A percentile compares a stretch with the other conserved stretches of the same genome.
These are phyloP conservation scores for Spilogale gracilis DNA, from an alignment of 2,113 vertebrate genomes.

Conservation along the genomic window DNA sequence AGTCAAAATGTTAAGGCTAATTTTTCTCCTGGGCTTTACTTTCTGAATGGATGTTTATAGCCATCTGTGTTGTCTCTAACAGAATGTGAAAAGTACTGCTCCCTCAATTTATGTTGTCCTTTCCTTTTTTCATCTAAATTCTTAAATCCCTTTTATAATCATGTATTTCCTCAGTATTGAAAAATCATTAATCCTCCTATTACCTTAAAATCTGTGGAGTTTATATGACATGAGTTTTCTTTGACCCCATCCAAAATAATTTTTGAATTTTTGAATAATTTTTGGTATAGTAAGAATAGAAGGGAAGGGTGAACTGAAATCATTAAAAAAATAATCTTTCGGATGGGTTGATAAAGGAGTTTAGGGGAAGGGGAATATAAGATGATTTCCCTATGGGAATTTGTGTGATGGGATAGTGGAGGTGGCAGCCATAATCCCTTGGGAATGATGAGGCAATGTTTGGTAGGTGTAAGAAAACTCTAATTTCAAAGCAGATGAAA, in stretches of 20 bases:
- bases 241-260: neutral
- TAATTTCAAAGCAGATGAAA: neutral
- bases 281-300: neutral
- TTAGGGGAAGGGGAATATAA: neutral
- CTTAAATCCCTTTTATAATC: neutral
- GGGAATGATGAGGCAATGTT: too few relatives aligned
- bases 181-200: neutral
- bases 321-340: neutral
- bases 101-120: neutral
- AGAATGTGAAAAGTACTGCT: neutral
- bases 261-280: neutral
- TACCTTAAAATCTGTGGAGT: neutral
- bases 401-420: neutral
- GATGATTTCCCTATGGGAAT: neutral
- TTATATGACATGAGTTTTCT: neutral
- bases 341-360: neutral
- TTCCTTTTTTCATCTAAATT: neutral
- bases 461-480: neutral
- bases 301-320: neutral
- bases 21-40: slow-evolving; percentile 42
- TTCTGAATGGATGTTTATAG: slow-evolving; percentile 10
- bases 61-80: slow-evolving; percentile 15
- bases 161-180: neutral
- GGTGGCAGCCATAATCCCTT: too few relatives aligned
- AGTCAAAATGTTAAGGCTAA: neutral